Base-by-base conservation (phyloP, 2,888 invertebrate genomes). In the Idaea aversata region DNA sequence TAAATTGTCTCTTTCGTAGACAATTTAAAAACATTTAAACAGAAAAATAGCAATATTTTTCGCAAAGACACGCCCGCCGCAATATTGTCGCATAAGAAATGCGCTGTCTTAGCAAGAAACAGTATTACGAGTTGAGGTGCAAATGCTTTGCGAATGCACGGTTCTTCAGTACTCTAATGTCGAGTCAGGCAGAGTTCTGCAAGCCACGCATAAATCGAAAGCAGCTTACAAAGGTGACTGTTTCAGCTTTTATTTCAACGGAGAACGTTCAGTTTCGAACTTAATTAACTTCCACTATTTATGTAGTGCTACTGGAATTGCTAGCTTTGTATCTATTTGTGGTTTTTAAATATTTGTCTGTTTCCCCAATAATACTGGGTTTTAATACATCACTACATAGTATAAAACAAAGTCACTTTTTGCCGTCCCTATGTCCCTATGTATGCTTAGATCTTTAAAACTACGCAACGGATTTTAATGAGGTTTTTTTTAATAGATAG, bases 181-280 rank as follows among this genome's bases (percentile, higher is more conserved):
- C 47, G 59, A 63, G 61, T 64, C 63, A 63, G 59, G 16, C 59
- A 13, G 61, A 35, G 78, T 76, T 80, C 77, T 79, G 77, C 81
- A 69, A 71, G 75, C 75, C 68, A 76, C 75, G 78, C 81, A 82
- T 82, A 83, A 83, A 85, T 85, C 81, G 82, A 81, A 84, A 84
- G 81, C 82, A 74, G 84, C 84, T 83, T 82, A 83, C 80, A 83
- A 77, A 81, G 78, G 77, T 78, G 80, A 81, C 81, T 78, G 77
- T 72, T 80, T 78, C 77, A 80, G 81, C 79, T 81, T 81, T 79
- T 82, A 82, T 83, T 82, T 80, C 75, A 77, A 75, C 71, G 66
- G 69, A 71, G 72, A 65, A 67, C 70, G 66, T 71, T 70, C 61
- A 70, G 72, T 72, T 69, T 64, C 69, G 70, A 72, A 74, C 70